Percentiles rank a stretch among this genome's conserved stretches.
Conservation (phyloP, 2,797 vertebrate genomes). For the Chaenodraco wilsoni region DNA sequence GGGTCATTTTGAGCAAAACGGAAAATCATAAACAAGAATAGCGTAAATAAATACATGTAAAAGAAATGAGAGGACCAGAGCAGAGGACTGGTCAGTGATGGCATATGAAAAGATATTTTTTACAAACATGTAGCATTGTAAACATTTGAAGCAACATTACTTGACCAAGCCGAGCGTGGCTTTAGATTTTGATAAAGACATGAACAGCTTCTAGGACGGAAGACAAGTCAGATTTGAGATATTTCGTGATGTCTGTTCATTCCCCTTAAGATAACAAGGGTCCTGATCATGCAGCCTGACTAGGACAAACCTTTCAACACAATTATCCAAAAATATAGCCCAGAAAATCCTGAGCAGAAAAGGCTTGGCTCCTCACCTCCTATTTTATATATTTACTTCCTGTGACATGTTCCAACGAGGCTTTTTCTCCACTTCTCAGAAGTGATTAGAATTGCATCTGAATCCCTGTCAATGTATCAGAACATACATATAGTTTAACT, state of each 20-base stretch:
- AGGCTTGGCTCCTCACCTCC: constrained; percentile 57
- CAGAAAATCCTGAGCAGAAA: constrained; percentile 68
- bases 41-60: constrained; percentile 85
- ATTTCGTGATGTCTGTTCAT: constrained; percentile 72
- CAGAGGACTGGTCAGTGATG: constrained; percentile 76
- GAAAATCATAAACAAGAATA: constrained; percentile 73
- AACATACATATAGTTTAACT: constrained; percentile 76
- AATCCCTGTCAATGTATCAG: constrained; percentile 81
- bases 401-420: constrained; percentile 69
- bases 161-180: constrained; percentile 73
- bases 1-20: constrained; percentile 79
- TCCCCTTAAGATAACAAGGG: constrained; percentile 52
- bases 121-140: constrained; percentile 85
- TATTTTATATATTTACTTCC: constrained; percentile 32
- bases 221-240: constrained; percentile 82
- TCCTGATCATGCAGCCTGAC: constrained; percentile 67
- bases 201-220: constrained; percentile 85
- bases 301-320: constrained; percentile 65
- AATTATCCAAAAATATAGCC: constrained; percentile 74
- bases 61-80: constrained; percentile 80
- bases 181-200: constrained; percentile 79
- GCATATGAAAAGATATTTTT: constrained; percentile 78
- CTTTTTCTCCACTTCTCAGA: constrained; percentile 85
- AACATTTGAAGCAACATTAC: constrained; percentile 80
- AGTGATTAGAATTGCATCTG: constrained; percentile 84